These are phyloP conservation scores for Falco columbarius DNA, from an alignment of 2,797 vertebrate genomes.

Conservation along the genomic window DNA sequence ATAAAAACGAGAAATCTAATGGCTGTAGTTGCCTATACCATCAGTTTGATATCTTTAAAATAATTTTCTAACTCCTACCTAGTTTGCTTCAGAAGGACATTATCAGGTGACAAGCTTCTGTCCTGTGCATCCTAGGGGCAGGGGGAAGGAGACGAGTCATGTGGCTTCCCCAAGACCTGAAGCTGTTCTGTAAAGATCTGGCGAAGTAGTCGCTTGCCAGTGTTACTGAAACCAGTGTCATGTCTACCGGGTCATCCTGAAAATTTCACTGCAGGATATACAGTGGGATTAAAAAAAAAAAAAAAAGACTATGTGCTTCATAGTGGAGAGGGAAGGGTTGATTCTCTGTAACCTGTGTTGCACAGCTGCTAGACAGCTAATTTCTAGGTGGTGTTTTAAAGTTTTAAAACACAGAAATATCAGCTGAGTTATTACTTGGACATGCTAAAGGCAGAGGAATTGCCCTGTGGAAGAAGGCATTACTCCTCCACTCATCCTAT, in stretches of 20 bases:
- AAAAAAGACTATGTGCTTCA: background rate
- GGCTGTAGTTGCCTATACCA: background rate
- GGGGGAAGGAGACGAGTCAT: background rate
- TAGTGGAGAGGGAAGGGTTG: background rate
- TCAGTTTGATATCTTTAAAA: slow-evolving; percentile 39
- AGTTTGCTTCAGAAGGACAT: background rate
- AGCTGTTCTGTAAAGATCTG: background rate
- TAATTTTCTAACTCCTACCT: background rate
- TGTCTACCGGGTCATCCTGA: background rate
- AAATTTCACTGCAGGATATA: background rate
- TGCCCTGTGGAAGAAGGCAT: background rate
- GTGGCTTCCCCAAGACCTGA: background rate
- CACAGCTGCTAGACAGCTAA: background rate
- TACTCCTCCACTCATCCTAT: background rate
- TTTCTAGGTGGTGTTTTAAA: background rate
- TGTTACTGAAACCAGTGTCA: background rate
- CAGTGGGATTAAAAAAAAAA: background rate
- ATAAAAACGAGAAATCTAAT: slow-evolving; percentile 35
- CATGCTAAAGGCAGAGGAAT: background rate
- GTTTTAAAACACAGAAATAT: background rate
- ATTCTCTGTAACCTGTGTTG: background rate
- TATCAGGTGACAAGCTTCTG: background rate
- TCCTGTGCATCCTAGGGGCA: background rate
- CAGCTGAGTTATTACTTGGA: background rate
- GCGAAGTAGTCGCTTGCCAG: too few relatives aligned